Base-by-base conservation (phyloP, 2,888 invertebrate genomes). In the Galerucella nymphaeae region DNA sequence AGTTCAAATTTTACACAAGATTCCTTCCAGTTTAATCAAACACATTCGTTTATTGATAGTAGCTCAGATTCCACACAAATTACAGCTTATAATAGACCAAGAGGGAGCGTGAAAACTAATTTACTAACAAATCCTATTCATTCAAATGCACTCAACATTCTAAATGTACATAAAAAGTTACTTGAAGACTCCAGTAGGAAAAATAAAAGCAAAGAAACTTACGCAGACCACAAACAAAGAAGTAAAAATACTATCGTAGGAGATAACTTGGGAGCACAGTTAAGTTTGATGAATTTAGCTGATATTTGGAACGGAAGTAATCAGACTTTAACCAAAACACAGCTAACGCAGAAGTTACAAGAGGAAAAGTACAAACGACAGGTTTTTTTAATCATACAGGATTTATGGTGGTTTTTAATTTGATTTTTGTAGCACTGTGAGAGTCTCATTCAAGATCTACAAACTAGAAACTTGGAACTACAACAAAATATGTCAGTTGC, bases 401-500 rank as follows among this genome's bases (percentile, higher is more conserved):
- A 1, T 30, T 30, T 30, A 5, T 10, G 55, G 53, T 53, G 48
- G 48, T 62, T 63, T 30, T 30, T 50, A 23, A 62, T 20, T 53
- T 18, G n/a, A 20, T 59, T 70, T 72, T 78, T 81, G 59, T 82
- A 93, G 92, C 93, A 93, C 81, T 93, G 93, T 80, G 95, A 95
- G 86, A 89, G 91, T 73, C 88, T 93, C 79, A 94, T 95, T 66
- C 92, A 93, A 80, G 90, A 92, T 66, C 85, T 95, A 1, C 95
- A 95, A 83, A 90, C 90, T 78, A 91, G 91, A 77, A 86, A 93
- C 65, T 86, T 95, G 38, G 94, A 95, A 78, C 91, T 93, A 79
- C 93, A 95, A 83, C 93, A 95, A 83, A 92, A 92, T 80, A 84
- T 95, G 41, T 93, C 94, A 0, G 94, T 95, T 0, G 95, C 95